Conservation (phyloP, 2,113 vertebrate genomes). For the Asarcornis scutulata region DNA sequence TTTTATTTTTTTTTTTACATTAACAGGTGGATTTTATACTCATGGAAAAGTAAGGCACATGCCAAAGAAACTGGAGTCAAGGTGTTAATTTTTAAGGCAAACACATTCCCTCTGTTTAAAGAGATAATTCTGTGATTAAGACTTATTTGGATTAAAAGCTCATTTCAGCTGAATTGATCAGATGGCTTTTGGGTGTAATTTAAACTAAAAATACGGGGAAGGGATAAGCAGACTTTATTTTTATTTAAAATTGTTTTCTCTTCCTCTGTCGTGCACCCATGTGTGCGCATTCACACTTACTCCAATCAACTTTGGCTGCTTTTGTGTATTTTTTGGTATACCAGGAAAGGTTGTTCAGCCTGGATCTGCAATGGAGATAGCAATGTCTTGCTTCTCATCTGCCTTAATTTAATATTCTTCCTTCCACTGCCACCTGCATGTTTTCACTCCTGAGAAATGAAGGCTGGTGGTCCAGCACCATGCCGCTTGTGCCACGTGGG, state of each 20-base stretch:
- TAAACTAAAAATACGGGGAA: constrained; percentile 45
- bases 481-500: fast-evolving
- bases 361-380: neutral
- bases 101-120: constrained; percentile 11
- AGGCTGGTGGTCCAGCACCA: neutral
- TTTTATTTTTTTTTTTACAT: neutral
- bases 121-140: constrained; percentile 33
- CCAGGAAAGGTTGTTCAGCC: neutral
- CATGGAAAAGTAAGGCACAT: neutral
- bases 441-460: fast-evolving
- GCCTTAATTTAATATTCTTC: fast-evolving
- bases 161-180: constrained; percentile 48
- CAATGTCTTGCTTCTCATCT: neutral
- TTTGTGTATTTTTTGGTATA: neutral
- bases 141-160: constrained; percentile 58
- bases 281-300: fast-evolving
- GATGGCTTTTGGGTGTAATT: constrained; percentile 50
- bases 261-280: neutral
- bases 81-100: neutral
- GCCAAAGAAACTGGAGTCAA: neutral
- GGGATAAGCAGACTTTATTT: constrained; percentile 19
- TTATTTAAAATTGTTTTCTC: neutral
- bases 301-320: neutral
- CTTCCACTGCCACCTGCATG: neutral
- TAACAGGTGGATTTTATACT: neutral